phyloP scores from a whole-genome alignment of 2,113 vertebrate species.

The Pelmatolapia mariae region DNA sequence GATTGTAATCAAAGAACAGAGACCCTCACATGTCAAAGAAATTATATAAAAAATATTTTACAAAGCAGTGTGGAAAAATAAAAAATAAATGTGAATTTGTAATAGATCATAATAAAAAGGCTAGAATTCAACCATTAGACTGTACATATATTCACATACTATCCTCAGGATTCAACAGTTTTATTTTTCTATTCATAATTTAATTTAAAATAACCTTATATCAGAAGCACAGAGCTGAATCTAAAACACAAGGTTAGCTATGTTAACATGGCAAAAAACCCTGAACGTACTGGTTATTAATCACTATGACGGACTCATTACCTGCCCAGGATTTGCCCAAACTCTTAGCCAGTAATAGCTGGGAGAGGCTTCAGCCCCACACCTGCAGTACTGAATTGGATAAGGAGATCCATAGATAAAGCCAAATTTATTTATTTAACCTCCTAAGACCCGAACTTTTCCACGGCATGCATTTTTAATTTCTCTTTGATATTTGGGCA shows the following conservation, averaged over 20 bases:
- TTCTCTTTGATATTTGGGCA: neutral
- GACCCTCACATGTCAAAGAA: neutral
- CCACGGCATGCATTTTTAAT: neutral
- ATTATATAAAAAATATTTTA: neutral
- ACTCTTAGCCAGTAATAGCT: neutral
- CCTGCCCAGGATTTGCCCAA: neutral
- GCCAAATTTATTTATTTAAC: neutral
- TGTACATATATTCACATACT: neutral
- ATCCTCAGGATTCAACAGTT: neutral
- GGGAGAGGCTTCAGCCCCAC: neutral
- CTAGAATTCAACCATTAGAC: neutral
- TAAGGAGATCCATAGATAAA: neutral
- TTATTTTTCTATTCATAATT: neutral
- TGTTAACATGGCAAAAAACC: neutral
- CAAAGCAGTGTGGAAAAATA: neutral
- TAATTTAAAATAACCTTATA: neutral
- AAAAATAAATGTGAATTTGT: neutral
- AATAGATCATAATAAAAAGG: neutral
- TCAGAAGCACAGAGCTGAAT: neutral
- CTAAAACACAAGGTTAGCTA: neutral
- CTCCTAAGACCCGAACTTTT: neutral
- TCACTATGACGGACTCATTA: neutral
- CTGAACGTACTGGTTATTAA: neutral
- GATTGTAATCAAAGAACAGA: neutral
- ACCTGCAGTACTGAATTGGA: neutral